Evolutionary conservation across 2,113 vertebrate genomes (phyloP), one percentile per base, ranked within the genome.

Genomic region (Camelus bactrianus): DNA sequence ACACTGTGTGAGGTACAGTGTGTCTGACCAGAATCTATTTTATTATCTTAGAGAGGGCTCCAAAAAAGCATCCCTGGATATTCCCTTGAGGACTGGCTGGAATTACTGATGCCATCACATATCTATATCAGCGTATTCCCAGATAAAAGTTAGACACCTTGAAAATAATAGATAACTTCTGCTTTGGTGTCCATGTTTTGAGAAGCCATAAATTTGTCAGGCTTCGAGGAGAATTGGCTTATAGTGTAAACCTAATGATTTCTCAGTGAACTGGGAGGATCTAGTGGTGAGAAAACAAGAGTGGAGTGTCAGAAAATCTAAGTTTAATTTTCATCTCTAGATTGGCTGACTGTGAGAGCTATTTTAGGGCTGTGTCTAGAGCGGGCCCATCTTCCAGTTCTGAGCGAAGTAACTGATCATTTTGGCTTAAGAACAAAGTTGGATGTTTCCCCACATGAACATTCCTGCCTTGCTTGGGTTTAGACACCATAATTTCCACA

Each of bases 141-240:
- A 6, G 94, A 88, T 88, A 97, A 98, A 97, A 58, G 38, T 97
- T 96, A 98, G 93, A 97, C 92, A 67, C 54, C 96, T 98, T 72
- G 94, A 95, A 98, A 97, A 97, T 97, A 98, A 98, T 95, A 98
- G 98, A 97, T 97, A 98, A 93, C 94, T 98, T 96, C 76, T 73
- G 89, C 95, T 97, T 97, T 89, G 92, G 56, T 22, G 91, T 92
- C 83, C 94, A 64, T 82, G 93, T 96, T 98, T 98, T 97, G 96
- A 94, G 94, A 91, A 98, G 97, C 95, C 93, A 93, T 97, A 98
- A 98, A 98, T 97, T 98, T 98, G 93, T 98, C 96, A 98, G 65
- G 95, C 73, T 97, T 89, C 72, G 87, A 97, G 73, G 83, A 95
- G 91, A 97, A 97, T 93, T 98, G 98, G 97, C 92, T 98, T 98